Evolutionary conservation across 2,888 invertebrate species (phyloP), one percentile per base, ranked within the genome.

Genomic region (Melieria omissa): DNA sequence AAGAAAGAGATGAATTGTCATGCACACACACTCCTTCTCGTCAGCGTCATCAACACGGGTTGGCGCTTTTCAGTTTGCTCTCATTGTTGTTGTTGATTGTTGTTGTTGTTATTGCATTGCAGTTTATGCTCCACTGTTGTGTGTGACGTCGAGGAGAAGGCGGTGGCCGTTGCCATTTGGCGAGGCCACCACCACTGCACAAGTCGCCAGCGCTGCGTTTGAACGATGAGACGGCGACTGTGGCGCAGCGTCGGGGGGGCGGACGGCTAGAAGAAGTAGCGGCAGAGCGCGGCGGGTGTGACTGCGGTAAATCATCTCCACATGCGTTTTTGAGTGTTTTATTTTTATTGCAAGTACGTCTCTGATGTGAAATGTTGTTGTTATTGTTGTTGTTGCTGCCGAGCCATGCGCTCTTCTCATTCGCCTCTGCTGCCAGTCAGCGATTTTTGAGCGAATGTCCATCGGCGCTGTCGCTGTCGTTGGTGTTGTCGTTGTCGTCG

Each of bases 1-100:
- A 84, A 85, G 84, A 84, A 84, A 84, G 84, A 84, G 84, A 84
- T 84, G 84, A 85, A 84, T 84, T 84, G 84, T 84, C 84, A 84
- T 83, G 83, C 83, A 83, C 82, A 82, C 81, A 76, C 73, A 70
- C 74, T 73, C 71, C 73, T 74, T 68, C 70, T 73, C 68, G 63
- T 73, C 72, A 70, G 69, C 65, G 73, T 74, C 73, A 55, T 76
- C 73, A 69, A 71, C 74, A 69, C 16, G 45, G 42, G 55, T 52
- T 42, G n/a, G 14, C 16, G 63, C 71, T 63, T 65, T 54, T 46
- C 46, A 45, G 7, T 10, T 41, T 42, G 66, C 65, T 70, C 63
- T 70, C 66, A 65, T 70, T 44, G 70, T 63, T 12, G 67, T 49
- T 62, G 52, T 42, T 29, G n/a, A 41, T 52, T 60, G 62, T 65